phyloP scores from a whole-genome alignment of 2,113 vertebrate genomes.

The Zosterops lateralis region DNA sequence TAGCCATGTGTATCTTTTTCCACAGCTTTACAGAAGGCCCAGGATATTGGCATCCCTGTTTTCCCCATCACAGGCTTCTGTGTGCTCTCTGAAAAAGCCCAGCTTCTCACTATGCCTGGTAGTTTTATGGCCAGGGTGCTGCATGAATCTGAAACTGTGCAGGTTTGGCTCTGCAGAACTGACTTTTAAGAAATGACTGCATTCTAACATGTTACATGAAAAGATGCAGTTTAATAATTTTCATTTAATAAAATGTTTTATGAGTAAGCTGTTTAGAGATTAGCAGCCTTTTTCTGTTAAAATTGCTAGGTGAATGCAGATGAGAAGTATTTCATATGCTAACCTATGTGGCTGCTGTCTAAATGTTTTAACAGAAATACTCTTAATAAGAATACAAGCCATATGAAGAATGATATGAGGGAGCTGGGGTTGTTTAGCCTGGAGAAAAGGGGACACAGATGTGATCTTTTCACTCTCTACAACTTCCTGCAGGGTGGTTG shows the following conservation, averaged over 20 bases:
- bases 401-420: no score
- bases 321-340: not conserved
- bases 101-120: not conserved
- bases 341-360: not conserved
- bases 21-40: not conserved
- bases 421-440: no score
- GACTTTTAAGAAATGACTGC: not conserved
- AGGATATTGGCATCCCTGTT: not conserved
- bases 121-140: not conserved
- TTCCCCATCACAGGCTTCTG: not conserved
- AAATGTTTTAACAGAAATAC: not conserved
- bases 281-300: not conserved
- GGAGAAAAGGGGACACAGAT: no score
- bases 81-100: not conserved
- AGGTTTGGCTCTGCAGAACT: not conserved
- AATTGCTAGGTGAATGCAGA: not conserved
- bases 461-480: no score
- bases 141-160: not conserved
- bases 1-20: not conserved
- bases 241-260: not conserved
- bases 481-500: no score
- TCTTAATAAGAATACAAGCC: not conserved
- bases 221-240: not conserved
- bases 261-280: not conserved
- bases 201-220: not conserved